Evolutionary conservation across 2,888 invertebrate species (phyloP), one percentile per base, ranked within the genome.

Genomic region (Epistrophe grossulariae): DNA sequence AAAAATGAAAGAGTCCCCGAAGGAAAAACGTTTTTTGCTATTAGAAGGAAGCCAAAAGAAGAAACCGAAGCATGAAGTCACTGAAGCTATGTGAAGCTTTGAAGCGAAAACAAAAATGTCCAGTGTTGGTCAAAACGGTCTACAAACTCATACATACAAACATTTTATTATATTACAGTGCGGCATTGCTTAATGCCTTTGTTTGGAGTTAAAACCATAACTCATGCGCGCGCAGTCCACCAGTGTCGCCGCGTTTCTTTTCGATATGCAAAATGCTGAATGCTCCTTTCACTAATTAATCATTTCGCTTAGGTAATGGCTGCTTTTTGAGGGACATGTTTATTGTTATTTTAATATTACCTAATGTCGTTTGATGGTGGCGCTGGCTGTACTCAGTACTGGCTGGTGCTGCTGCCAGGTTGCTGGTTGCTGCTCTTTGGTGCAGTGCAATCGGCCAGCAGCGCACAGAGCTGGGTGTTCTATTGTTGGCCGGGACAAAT

Each of bases 201-300:
- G 82, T 71, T 74, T 50, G 83, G 79, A 79, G 79, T 66, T 76
- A 79, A 79, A 79, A 73, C 70, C 78, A 87, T 76, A 82, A 79
- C 74, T 73, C 43, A 74, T 74, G 82, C 59, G 24, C 45, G 35
- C 35, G 15, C 55, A 19, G 28, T 45, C 24, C 28, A 4, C 50
- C 48, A 38, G 72, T 55, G 73, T 76, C 79, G 80, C 76, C 73
- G 48, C 64, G 64, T 74, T 78, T 79, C 73, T 82, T 82, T 57
- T 87, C 83, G 74, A 87, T 83, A 87, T 70, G 70, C 70, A 55
- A 55, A 48, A 70, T 43, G 40, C 70, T 70, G 70, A 70, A 70
- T 87, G 74, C 87, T 76, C 87, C 87, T 87, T 87, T 87, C 87
- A 76, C 87, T 83, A 87, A 87, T 87, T 87, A 87, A 87, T 87